Conservation (phyloP, 2,797 vertebrate genomes). For the Sebastes cheni region DNA sequence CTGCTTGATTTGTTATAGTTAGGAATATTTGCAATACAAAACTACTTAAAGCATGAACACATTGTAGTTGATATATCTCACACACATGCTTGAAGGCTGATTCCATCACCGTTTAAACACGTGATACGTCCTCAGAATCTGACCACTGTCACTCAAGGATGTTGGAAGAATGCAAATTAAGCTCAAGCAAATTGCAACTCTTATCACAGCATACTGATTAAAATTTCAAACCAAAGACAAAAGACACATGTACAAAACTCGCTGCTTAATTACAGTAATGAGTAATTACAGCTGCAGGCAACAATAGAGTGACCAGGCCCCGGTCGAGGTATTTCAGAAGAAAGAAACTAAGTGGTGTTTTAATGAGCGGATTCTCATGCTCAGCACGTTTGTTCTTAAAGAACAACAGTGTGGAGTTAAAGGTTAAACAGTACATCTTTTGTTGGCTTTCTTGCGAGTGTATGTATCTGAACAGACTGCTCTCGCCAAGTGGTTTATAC, state of each 20-base stretch:
- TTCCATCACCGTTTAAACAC: neutral
- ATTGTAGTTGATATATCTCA: neutral
- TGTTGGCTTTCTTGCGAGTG: neutral
- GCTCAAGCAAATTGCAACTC: neutral
- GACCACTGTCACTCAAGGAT: neutral
- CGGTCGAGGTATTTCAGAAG: neutral
- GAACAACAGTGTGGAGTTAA: neutral
- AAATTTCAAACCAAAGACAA: neutral
- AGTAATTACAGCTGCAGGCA: slow-evolving; percentile 14
- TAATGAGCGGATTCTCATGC: neutral
- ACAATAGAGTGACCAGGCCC: neutral
- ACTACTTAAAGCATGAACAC: neutral
- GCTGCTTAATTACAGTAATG: slow-evolving; percentile 10
- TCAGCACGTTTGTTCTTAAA: neutral
- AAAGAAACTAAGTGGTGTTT: neutral
- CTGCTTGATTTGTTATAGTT: neutral
- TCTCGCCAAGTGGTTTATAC: neutral
- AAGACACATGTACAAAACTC: neutral
- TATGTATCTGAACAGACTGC: neutral
- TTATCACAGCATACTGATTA: neutral
- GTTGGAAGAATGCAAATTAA: neutral
- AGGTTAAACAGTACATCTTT: neutral
- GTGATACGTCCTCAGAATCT: neutral
- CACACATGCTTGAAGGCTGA: neutral
- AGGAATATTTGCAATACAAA: neutral